Base-by-base conservation (phyloP, 2,113 vertebrate genomes). In the Mesembrinibis cayennensis region DNA sequence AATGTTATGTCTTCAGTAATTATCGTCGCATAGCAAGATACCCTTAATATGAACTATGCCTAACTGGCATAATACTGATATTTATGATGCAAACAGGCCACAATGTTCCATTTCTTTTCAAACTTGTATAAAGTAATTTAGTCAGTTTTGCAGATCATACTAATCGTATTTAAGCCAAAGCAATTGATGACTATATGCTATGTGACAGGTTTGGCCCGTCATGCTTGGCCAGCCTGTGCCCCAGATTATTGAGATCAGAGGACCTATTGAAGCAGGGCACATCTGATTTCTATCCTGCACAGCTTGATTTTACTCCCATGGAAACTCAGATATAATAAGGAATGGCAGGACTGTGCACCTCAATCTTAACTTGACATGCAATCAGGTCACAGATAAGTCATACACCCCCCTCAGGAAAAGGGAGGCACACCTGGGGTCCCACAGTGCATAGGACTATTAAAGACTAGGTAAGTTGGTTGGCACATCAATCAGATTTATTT, bases 401-500 rank as follows among this genome's bases (percentile, higher is more conserved):
- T 20, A 34, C 0, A 0, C 1, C 18, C 30, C 15, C 29, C 22
- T 66, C 45, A 66, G 55, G 69, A 94, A 38, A 16, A 36, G 6
- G 16, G 18, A 80, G 9, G 5, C 13, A 80, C 10, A 53, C 1
- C 10, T 38, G 7, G 13, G 6, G 11, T 38, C 17, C 18, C 58
- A 40, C 9, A 70, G 49, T 10, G n/a, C 44, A 70, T 8, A 11
- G 17, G 13, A 26, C 12, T 58, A 38, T 42, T 86, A 52, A 72
- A 53, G 53, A 53, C n/a, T 53, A 67, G 16, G 11, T 11, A 52
- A 52, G 0, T 50, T 91, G 16, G 14, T 78, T 95, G 59, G 30
- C 18, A 93, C 19, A 50, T 87, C 90, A 45, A 29, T 76, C 40
- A 61, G 79, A 80, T 90, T 59, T 78, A 19, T 86, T 96, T 91